Percentiles rank a stretch among this genome's conserved stretches.
phyloP scores from a whole-genome alignment of 2,113 vertebrate genomes.

The Ciconia maguari region DNA sequence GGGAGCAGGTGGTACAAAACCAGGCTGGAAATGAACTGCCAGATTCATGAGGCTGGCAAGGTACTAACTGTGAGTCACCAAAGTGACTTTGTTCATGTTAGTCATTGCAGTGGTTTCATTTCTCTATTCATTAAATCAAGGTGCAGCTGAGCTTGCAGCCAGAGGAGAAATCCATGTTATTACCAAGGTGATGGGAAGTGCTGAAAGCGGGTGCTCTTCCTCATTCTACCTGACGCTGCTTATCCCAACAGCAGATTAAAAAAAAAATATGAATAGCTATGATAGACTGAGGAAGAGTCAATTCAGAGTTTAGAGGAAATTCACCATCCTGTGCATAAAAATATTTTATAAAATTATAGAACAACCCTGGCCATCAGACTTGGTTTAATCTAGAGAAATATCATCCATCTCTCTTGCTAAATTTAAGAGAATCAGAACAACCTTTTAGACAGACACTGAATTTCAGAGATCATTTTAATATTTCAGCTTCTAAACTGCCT shows the following conservation, averaged over 20 bases:
- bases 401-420: not conserved
- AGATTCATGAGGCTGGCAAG: not conserved
- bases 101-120: not conserved
- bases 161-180: not conserved
- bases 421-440: not conserved
- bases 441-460: not conserved
- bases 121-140: not conserved
- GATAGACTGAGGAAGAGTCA: not conserved
- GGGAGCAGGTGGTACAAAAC: not conserved
- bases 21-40: not conserved
- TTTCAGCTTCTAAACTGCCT: not conserved
- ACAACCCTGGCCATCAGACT: not conserved
- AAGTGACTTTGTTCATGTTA: not conserved
- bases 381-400: not conserved
- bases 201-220: not conserved
- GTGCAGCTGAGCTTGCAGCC: not conserved
- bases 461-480: not conserved
- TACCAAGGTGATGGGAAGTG: not conserved
- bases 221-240: not conserved
- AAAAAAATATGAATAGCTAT: not conserved
- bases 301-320: not conserved
- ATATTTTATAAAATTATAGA: fast-evolving
- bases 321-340: not conserved
- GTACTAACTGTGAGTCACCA: not conserved
- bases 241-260: not conserved